phyloP scores from a whole-genome alignment of 2,113 vertebrate genomes.

The Festucalex cinctus region DNA sequence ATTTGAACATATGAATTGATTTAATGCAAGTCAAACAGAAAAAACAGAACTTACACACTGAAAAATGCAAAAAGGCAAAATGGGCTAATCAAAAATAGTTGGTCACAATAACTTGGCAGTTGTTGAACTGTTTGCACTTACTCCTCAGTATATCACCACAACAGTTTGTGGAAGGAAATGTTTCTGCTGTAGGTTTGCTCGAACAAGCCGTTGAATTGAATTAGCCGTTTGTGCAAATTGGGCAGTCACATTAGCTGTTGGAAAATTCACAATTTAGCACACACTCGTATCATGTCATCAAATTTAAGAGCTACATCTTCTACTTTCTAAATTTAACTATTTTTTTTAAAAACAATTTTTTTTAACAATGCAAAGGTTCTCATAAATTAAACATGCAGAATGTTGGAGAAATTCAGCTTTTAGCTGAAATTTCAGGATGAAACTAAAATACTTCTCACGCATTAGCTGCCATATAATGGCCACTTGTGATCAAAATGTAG shows the following conservation, averaged over 20 bases:
- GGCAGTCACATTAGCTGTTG: background rate
- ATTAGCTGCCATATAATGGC: background rate
- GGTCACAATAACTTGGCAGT: conserved; percentile 55
- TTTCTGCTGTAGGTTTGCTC: conserved; percentile 11
- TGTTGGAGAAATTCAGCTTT: no score
- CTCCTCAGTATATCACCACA: conserved; percentile 33
- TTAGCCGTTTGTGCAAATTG: background rate
- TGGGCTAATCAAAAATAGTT: conserved; percentile 16
- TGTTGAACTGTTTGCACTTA: conserved; percentile 17
- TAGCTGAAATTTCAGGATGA: background rate
- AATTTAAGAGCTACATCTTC: no score
- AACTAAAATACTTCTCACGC: background rate
- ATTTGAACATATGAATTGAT: conserved; percentile 33
- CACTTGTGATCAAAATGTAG: background rate
- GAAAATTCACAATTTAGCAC: background rate
- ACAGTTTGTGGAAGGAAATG: conserved; percentile 39
- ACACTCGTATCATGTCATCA: background rate
- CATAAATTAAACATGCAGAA: no score
- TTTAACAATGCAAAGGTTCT: no score
- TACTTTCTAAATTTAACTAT: no score
- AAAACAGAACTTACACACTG: conserved; percentile 40
- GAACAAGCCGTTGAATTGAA: conserved; percentile 15
- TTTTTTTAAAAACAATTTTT: no score
- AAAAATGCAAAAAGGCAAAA: conserved; percentile 61
- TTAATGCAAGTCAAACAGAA: conserved; percentile 45